Percentiles rank a stretch among this genome's conserved stretches.
phyloP scores from a whole-genome alignment of 2,113 vertebrate genomes.

The Pandion haliaetus region DNA sequence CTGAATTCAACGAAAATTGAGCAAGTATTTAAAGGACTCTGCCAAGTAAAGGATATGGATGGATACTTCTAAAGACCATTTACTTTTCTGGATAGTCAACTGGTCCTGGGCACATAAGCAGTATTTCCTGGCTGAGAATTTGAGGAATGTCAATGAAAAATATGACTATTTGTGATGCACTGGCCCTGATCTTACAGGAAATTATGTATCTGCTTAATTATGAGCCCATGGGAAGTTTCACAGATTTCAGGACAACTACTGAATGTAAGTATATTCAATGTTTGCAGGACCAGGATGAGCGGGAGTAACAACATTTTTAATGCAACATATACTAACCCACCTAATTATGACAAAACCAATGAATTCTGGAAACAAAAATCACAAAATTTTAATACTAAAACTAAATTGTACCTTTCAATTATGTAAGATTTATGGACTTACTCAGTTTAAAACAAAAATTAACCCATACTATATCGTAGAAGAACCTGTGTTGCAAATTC shows the following conservation, averaged over 20 bases:
- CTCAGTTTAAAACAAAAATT: neutral
- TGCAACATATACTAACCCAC: neutral
- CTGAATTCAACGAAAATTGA: neutral
- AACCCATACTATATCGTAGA: neutral
- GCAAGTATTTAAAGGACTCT: neutral
- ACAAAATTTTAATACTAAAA: neutral
- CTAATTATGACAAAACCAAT: neutral
- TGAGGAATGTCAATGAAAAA: neutral
- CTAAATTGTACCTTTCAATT: neutral
- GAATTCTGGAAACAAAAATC: neutral
- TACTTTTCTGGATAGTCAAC: neutral
- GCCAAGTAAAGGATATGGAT: neutral
- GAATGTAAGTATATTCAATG: neutral
- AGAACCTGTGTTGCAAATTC: neutral
- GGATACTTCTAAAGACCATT: neutral
- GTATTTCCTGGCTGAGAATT: neutral
- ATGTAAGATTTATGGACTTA: neutral
- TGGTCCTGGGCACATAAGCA: neutral
- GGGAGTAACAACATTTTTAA: neutral
- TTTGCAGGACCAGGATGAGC: neutral
- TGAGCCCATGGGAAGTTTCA: neutral
- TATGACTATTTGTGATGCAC: neutral
- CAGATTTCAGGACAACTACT: neutral
- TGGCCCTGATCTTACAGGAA: neutral
- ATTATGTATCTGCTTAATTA: neutral